phyloP scores from a whole-genome alignment of 2,888 invertebrate species.

The Quadriops clusia region DNA sequence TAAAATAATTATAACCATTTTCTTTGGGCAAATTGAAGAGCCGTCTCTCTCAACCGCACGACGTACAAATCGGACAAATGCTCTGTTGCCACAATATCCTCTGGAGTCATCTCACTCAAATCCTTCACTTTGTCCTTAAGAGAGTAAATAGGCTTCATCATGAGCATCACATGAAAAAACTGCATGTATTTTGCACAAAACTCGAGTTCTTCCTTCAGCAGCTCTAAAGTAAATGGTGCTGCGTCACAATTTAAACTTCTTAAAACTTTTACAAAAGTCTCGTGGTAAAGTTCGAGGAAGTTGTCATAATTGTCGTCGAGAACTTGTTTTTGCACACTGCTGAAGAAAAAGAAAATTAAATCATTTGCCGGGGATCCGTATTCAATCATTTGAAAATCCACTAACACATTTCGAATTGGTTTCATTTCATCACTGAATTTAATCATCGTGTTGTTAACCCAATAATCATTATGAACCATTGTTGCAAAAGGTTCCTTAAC shows the following conservation, averaged over 20 bases:
- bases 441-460: conserved; percentile 48
- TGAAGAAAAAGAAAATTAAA: conserved; percentile 41
- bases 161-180: conserved; percentile 33
- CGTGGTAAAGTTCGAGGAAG: conserved; percentile 38
- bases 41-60: not conserved
- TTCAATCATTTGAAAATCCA: conserved; percentile 45
- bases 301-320: conserved; percentile 34
- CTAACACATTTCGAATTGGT: conserved; percentile 33
- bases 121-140: conserved; percentile 29
- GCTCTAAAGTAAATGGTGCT: conserved; percentile 29
- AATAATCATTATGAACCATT: conserved; percentile 43
- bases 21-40: conserved; percentile 5
- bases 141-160: conserved; percentile 34
- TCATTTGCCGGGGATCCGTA: conserved; percentile 41
- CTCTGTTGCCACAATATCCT: conserved; percentile 14
- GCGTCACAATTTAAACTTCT: conserved; percentile 22
- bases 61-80: conserved; percentile 3
- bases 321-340: conserved; percentile 35
- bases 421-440: conserved; percentile 26
- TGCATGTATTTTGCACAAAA: conserved; percentile 27
- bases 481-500: conserved; percentile 39
- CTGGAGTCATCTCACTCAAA: conserved; percentile 25
- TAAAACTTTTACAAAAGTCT: conserved; percentile 24
- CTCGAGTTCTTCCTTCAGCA: conserved; percentile 32
- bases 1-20: conserved; percentile 11